phyloP scores from a whole-genome alignment of 2,888 invertebrate genomes.

The Eumacrocentrus americanus region DNA sequence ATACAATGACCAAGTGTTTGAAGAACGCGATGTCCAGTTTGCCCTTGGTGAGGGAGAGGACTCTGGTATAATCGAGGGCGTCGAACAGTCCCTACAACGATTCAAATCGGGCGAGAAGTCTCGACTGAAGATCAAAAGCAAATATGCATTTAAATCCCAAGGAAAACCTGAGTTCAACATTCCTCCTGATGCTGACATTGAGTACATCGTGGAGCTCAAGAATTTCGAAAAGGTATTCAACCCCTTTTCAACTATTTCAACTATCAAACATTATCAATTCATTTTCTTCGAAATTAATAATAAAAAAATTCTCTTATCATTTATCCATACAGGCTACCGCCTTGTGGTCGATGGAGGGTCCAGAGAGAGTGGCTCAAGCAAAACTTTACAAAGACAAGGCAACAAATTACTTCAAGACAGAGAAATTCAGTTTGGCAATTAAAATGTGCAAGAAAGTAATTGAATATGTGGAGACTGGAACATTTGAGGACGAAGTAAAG shows the following conservation, averaged over 20 bases:
- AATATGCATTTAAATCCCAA: conserved; percentile 78
- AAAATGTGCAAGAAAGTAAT: conserved; percentile 86
- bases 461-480: conserved; percentile 65
- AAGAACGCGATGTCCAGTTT: conserved; percentile 83
- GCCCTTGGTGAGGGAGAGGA: conserved; percentile 85
- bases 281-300: too few species aligned
- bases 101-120: conserved; percentile 84
- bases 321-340: conserved; percentile 80
- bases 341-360: conserved; percentile 79
- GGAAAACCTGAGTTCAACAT: conserved; percentile 76
- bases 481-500: conserved; percentile 60
- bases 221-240: conserved; percentile 78
- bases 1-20: conserved; percentile 73
- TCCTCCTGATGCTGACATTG: conserved; percentile 78
- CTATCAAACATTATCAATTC: too few species aligned
- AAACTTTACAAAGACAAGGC: conserved; percentile 89
- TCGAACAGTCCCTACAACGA: conserved; percentile 81
- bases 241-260: not conserved
- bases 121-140: conserved; percentile 73
- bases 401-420: conserved; percentile 84
- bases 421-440: conserved; percentile 78
- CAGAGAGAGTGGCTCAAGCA: conserved; percentile 82
- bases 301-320: conserved; percentile 3
- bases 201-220: conserved; percentile 81
- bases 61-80: conserved; percentile 76